These are phyloP conservation scores for Zootoca vivipara DNA, from an alignment of 2,113 vertebrate species.

Conservation along the genomic window DNA sequence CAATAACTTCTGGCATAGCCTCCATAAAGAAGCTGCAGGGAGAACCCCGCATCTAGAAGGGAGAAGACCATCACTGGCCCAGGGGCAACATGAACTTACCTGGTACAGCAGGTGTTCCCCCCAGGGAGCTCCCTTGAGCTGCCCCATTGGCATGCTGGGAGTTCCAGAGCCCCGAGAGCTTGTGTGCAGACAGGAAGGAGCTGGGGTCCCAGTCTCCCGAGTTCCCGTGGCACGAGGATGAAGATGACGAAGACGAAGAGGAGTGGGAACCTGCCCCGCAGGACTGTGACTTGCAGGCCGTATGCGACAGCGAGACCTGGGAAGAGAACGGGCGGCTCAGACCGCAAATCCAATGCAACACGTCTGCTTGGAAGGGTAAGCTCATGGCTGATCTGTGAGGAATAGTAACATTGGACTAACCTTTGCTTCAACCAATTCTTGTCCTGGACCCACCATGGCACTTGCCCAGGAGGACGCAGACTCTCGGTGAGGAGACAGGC, in stretches of 20 bases:
- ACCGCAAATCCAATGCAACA: background rate
- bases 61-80: background rate
- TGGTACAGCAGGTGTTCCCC: constrained; percentile 81
- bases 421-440: background rate
- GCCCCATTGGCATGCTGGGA: constrained; percentile 90
- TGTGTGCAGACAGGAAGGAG: constrained; percentile 97
- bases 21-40: background rate
- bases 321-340: constrained; percentile 35
- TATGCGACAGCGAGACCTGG: constrained; percentile 83
- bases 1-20: background rate
- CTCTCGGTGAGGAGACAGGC: background rate
- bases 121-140: constrained; percentile 83
- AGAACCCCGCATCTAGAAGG: background rate
- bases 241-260: constrained; percentile 90
- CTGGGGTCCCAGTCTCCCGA: constrained; percentile 98
- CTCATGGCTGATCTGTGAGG: background rate
- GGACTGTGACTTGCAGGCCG: constrained; percentile 92
- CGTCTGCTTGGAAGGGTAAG: background rate
- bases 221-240: constrained; percentile 92
- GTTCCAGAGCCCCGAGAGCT: constrained; percentile 98
- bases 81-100: constrained; percentile 76
- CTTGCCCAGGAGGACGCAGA: background rate
- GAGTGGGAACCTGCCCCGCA: constrained; percentile 93
- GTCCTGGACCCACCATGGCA: background rate
- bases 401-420: background rate